Evolutionary conservation across 2,113 vertebrate genomes (phyloP).

Genomic region (Anguilla rostrata): DNA sequence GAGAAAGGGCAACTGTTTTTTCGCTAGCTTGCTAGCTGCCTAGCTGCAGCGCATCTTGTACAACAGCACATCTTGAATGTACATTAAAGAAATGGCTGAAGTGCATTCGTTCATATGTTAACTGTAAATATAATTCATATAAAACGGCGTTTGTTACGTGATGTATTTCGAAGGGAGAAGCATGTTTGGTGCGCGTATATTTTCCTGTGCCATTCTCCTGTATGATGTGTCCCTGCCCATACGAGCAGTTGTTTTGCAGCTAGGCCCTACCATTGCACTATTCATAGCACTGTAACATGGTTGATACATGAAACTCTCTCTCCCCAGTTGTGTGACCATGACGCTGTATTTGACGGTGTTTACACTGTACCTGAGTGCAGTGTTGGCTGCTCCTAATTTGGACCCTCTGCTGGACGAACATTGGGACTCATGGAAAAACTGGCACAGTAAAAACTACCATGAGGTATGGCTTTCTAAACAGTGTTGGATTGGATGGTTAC

Average conservation of each 20-base stretch:
- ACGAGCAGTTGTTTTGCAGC: background rate
- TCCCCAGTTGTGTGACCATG: constrained; percentile 57
- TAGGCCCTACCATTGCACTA: background rate
- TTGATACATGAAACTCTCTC: background rate
- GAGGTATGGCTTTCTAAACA: constrained; percentile 60
- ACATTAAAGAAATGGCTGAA: no score
- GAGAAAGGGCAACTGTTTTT: no score
- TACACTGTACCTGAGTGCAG: constrained; percentile 60
- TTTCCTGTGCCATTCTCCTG: background rate
- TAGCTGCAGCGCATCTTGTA: no score
- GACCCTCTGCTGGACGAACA: constrained; percentile 70
- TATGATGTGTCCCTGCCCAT: background rate
- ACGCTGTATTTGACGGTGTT: constrained; percentile 52
- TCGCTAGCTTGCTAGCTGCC: no score
- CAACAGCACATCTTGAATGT: no score
- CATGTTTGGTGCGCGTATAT: background rate
- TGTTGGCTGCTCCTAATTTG: constrained; percentile 63
- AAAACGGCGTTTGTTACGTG: background rate
- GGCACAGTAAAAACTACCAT: constrained; percentile 75
- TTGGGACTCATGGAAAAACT: constrained; percentile 82
- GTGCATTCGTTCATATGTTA: no score
- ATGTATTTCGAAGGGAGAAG: background rate
- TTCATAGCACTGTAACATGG: background rate
- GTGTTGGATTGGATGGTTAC: no score
- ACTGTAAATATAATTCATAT: no score